phyloP scores from a whole-genome alignment of 2,113 vertebrate genomes.

The Phrynosoma blainvillii region DNA sequence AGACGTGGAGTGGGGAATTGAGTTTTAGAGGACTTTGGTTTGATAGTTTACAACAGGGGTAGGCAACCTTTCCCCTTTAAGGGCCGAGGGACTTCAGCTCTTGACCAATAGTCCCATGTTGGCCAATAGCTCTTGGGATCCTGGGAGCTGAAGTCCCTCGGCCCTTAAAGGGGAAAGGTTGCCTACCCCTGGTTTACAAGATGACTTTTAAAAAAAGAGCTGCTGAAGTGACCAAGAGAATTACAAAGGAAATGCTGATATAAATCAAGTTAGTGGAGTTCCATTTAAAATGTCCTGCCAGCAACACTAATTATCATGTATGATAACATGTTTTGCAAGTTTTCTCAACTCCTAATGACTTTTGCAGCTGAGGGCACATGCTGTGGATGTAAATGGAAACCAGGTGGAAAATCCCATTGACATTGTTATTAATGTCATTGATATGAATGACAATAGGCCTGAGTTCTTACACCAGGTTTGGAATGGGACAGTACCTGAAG shows the following conservation, averaged over 20 bases:
- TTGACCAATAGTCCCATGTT: too few relatives aligned
- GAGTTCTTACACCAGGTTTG: slow-evolving; percentile 96
- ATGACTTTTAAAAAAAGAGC: background rate
- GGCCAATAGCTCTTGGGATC: too few relatives aligned
- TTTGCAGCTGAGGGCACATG: slow-evolving; percentile 93
- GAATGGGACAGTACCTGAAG: slow-evolving; percentile 95
- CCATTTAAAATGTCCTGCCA: slow-evolving; percentile 34
- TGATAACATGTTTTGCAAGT: slow-evolving; percentile 47
- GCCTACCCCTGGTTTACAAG: too few relatives aligned
- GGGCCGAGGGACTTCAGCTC: too few relatives aligned
- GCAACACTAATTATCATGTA: background rate
- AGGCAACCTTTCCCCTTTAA: too few relatives aligned
- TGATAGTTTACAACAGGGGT: background rate
- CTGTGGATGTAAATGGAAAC: slow-evolving; percentile 98
- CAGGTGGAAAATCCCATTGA: slow-evolving; percentile 99
- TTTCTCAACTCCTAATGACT: slow-evolving; percentile 53
- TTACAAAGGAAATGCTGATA: slow-evolving; percentile 18
- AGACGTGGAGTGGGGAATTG: background rate
- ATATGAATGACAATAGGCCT: slow-evolving; percentile 98
- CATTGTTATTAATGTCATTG: slow-evolving; percentile 98
- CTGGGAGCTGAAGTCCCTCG: too few relatives aligned
- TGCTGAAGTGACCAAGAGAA: fast-evolving
- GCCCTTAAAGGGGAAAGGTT: too few relatives aligned
- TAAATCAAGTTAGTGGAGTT: slow-evolving; percentile 10
- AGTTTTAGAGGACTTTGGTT: slow-evolving; percentile 6